Evolutionary conservation across 2,797 vertebrate genomes (phyloP).

Genomic region (Mormyrops attenuatus): DNA sequence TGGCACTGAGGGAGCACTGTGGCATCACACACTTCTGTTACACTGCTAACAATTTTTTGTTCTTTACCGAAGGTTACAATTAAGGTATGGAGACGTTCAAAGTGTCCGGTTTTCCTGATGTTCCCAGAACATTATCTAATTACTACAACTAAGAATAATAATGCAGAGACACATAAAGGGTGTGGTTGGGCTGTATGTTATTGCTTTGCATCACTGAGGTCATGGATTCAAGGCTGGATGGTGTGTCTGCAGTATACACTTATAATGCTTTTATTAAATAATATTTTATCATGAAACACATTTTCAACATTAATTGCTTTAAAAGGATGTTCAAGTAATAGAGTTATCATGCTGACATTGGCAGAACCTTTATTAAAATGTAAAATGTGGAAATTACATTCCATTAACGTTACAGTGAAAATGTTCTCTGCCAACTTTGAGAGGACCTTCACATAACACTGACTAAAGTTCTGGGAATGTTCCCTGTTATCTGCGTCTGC

Average conservation of each 20-base stretch:
- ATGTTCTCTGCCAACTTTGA: neutral
- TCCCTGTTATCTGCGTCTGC: neutral
- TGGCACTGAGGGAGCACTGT: neutral
- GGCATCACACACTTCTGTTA: conserved; percentile 8
- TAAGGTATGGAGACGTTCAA: neutral
- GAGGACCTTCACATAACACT: neutral
- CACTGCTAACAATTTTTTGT: neutral
- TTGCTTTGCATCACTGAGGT: neutral
- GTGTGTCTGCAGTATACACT: neutral
- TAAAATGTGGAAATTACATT: neutral
- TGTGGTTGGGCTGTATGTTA: neutral
- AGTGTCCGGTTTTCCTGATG: neutral
- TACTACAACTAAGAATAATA: neutral
- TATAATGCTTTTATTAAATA: neutral
- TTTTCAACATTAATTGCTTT: neutral
- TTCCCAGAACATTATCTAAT: neutral
- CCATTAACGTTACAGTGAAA: neutral
- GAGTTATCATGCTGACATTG: neutral
- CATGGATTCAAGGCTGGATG: neutral
- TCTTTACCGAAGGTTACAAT: neutral
- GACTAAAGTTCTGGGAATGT: neutral
- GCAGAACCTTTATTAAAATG: neutral
- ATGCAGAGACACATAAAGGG: neutral
- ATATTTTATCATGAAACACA: neutral
- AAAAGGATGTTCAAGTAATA: neutral